Evolutionary conservation across 2,888 invertebrate species (phyloP).

Genomic region (Drosophila aldrichi): DNA sequence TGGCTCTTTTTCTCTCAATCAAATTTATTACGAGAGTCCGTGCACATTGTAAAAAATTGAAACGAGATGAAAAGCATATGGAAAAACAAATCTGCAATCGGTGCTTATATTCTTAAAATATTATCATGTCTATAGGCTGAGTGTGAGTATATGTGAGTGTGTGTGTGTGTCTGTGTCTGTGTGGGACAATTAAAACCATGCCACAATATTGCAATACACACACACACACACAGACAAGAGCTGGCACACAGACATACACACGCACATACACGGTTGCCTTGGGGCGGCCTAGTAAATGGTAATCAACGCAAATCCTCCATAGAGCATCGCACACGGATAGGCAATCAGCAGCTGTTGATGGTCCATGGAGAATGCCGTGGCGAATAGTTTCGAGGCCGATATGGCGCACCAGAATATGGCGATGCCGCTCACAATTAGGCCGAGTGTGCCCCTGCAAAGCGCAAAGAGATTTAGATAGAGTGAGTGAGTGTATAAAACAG

Average conservation of each 20-base stretch:
- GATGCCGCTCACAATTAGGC: slow-evolving; percentile 87
- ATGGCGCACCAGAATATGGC: slow-evolving; percentile 90
- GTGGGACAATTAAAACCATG: slow-evolving; percentile 70
- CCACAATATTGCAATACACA: slow-evolving; percentile 56
- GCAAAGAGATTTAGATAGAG: slow-evolving; percentile 43
- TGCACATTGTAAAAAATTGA: slow-evolving; percentile 21
- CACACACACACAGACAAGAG: slow-evolving; percentile 20
- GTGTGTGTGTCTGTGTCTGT: slow-evolving; percentile 11
- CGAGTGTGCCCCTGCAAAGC: slow-evolving; percentile 86
- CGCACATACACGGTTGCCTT: slow-evolving; percentile 35
- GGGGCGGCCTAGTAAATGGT: slow-evolving; percentile 87
- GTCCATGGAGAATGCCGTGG: slow-evolving; percentile 90
- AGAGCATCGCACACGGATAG: slow-evolving; percentile 91
- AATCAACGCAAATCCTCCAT: slow-evolving; percentile 91
- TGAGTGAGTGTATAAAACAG: slow-evolving; percentile 4
- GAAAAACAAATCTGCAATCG: slow-evolving; percentile 76
- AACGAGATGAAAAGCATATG: slow-evolving; percentile 39
- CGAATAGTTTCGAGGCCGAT: slow-evolving; percentile 92
- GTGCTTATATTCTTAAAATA: slow-evolving; percentile 74
- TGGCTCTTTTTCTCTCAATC: slow-evolving; percentile 55
- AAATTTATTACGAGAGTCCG: slow-evolving; percentile 71
- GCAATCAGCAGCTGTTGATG: slow-evolving; percentile 90
- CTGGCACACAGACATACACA: slow-evolving; percentile 16
- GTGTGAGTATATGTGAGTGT: slow-evolving; percentile 14
- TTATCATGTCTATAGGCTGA: slow-evolving; percentile 55